These are phyloP conservation scores for Gasterosteus nipponicus DNA, from an alignment of 2,113 vertebrate species.

Conservation along the genomic window DNA sequence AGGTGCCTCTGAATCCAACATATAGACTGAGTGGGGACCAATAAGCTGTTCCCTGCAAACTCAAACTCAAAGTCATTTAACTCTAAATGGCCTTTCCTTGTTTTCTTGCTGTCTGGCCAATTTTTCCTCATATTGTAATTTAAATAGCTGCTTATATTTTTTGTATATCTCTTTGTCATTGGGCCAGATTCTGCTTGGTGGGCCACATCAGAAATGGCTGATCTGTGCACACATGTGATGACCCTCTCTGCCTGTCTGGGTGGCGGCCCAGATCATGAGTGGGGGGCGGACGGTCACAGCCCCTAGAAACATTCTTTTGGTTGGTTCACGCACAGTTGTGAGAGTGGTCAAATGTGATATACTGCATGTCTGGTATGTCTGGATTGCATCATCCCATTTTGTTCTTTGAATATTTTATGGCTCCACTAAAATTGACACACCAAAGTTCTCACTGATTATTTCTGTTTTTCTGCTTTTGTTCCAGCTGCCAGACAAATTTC, in stretches of 20 bases:
- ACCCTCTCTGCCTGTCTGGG: too few relatives aligned
- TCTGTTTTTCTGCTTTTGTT: conserved; percentile 56
- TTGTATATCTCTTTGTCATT: too few relatives aligned
- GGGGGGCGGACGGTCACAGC: too few relatives aligned
- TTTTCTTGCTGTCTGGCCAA: neutral
- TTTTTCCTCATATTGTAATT: too few relatives aligned
- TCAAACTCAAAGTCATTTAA: neutral
- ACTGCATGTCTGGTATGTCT: neutral
- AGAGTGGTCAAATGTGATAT: neutral
- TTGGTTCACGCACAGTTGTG: neutral
- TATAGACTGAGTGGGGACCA: neutral
- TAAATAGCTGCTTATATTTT: too few relatives aligned
- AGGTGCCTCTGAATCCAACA: conserved; percentile 1
- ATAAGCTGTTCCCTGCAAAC: neutral
- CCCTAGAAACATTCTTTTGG: too few relatives aligned
- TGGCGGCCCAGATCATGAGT: too few relatives aligned
- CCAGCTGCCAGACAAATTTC: conserved; percentile 48
- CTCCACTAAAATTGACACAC: neutral
- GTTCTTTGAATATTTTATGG: neutral
- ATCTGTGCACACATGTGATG: too few relatives aligned
- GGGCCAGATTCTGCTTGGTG: too few relatives aligned
- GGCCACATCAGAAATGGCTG: too few relatives aligned
- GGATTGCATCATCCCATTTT: neutral
- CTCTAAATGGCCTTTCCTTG: neutral
- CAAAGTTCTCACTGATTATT: neutral